Base-by-base conservation (phyloP, 2,113 vertebrate genomes). In the Gymnarchus niloticus region DNA sequence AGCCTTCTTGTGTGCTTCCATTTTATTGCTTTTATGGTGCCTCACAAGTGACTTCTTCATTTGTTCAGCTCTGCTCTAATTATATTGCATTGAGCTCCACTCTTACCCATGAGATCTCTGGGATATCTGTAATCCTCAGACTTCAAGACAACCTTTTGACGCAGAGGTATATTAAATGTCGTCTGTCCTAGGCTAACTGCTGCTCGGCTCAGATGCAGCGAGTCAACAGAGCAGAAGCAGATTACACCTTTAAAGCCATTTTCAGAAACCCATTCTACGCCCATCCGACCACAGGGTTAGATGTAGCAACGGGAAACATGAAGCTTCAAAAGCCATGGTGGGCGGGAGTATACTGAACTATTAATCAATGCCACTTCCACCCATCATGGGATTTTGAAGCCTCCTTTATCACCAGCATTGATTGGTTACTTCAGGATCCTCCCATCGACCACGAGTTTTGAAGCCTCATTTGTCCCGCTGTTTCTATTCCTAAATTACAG, bases 1-100 rank as follows among this genome's bases (percentile, higher is more conserved):
- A 37, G 21, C 3, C 65, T 73, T 73, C 65, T 33, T 41, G 44
- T 48, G 46, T 41, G 46, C 46, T 78, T 78, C 46, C 44, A n/a
- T 78, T 78, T 78, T 41, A 73, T 25, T 78, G 41, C 41, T 78
- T 78, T 78, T 48, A 78, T 48, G 76, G 46, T 78, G 46, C 10
- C 76, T 78, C 76, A 78, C 44, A 48, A 78, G 76, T 78, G 76
- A 48, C 44, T 78, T 48, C 76, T 48, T 78, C 37, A 78, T 78
- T 78, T 48, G 37, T 19, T 46, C 76, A 78, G 23, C 76, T 78
- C 37, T n/a, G 19, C 44, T 44, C 37, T 78, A 78, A 78, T 78
- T 78, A 46, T 12, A 78, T 46, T 78, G 21, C 76, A 48, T 46
- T 7, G 8, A 78, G 76, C 23, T 48, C 9, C 44, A 37, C 76